These are phyloP conservation scores for Hydrochoerus hydrochaeris DNA, from an alignment of 2,113 vertebrate genomes.

Conservation along the genomic window DNA sequence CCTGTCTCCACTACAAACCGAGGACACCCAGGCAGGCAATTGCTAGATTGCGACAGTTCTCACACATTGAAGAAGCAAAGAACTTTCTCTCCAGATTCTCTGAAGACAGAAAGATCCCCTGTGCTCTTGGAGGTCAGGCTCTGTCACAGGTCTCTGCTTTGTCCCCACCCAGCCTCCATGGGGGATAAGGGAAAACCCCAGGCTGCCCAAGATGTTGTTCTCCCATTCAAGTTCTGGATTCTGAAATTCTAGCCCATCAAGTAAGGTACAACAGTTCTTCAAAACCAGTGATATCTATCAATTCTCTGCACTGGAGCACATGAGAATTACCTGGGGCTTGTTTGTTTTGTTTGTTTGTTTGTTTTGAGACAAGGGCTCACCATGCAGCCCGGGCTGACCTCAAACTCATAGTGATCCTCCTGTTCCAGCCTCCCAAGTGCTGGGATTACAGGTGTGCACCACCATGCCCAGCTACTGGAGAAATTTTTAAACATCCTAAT, in stretches of 20 bases:
- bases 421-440: neutral
- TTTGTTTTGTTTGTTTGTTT: neutral
- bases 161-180: too few species aligned
- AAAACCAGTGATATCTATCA: neutral
- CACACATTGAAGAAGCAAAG: neutral
- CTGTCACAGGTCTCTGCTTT: neutral
- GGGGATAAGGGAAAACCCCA: neutral
- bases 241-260: neutral
- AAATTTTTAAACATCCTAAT: fast-evolving
- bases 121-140: fast-evolving
- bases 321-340: neutral
- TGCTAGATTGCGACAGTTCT: neutral
- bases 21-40: neutral
- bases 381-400: neutral
- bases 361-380: neutral
- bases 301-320: neutral
- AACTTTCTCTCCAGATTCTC: neutral
- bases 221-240: neutral
- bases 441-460: neutral
- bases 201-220: neutral
- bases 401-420: neutral
- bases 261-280: neutral
- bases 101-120: neutral
- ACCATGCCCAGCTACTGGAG: neutral
- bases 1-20: neutral